Evolutionary conservation across 2,797 vertebrate species (phyloP).

Genomic region (Echeneis naucrates): DNA sequence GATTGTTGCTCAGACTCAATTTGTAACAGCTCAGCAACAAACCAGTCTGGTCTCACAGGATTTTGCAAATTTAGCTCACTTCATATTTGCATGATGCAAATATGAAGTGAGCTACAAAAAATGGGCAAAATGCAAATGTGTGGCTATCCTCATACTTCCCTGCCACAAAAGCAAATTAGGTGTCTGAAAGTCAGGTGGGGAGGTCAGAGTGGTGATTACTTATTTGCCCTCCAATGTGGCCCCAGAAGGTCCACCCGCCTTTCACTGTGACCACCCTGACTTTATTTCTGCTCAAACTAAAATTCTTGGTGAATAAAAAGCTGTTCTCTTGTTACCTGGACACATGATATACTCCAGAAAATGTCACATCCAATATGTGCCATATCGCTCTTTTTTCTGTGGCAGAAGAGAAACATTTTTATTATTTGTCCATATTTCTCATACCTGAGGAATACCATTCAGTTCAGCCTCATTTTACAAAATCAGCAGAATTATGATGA

Average conservation of each 20-base stretch:
- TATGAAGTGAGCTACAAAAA: constrained; percentile 9
- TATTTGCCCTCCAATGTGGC: constrained; percentile 38
- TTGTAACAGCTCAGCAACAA: constrained; percentile 68
- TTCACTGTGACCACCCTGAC: constrained; percentile 11
- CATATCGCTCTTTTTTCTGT: constrained; percentile 5
- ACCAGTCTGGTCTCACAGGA: constrained; percentile 28
- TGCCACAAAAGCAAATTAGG: constrained; percentile 59
- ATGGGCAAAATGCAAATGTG: constrained; percentile 65
- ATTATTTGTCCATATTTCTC: constrained; percentile 15
- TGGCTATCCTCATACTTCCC: constrained; percentile 35
- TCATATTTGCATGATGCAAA: constrained; percentile 71
- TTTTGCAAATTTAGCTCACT: constrained; percentile 60
- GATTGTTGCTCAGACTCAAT: constrained; percentile 36
- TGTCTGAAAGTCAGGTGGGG: constrained; percentile 54
- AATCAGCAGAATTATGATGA: constrained; percentile 31
- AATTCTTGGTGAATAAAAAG: constrained; percentile 3
- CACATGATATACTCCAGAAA: constrained; percentile 5
- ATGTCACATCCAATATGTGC: constrained; percentile 8
- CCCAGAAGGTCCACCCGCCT: background rate
- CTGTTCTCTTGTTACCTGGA: constrained; percentile 24
- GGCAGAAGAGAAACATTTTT: constrained; percentile 15
- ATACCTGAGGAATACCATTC: constrained; percentile 10
- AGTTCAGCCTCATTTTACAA: constrained; percentile 27
- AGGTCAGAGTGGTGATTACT: constrained; percentile 60
- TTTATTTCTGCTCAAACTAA: constrained; percentile 20